Percentiles rank a stretch among this genome's conserved stretches.
Conservation (phyloP, 2,113 vertebrate genomes). For the Mesoclemmys tuberculata region DNA sequence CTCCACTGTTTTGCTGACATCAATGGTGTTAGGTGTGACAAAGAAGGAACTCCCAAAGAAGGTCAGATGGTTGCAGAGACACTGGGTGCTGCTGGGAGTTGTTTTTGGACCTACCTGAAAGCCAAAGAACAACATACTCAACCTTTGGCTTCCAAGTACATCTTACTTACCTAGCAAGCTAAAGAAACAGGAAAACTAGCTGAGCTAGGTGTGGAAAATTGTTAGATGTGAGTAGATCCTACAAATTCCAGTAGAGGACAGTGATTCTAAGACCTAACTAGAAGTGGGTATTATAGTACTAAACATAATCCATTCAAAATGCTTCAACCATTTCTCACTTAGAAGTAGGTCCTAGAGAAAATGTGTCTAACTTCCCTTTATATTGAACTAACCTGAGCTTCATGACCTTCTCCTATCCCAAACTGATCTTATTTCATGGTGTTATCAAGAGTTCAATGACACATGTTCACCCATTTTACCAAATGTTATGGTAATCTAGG, state of each 20-base stretch:
- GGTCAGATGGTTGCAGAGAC: conserved; percentile 93
- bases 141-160: background rate
- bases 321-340: background rate
- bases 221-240: background rate
- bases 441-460: background rate
- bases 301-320: background rate
- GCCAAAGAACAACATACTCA: background rate
- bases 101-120: conserved; percentile 90
- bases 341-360: background rate
- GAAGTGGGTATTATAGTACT: background rate
- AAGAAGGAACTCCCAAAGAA: conserved; percentile 95
- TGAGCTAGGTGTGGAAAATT: background rate
- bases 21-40: conserved; percentile 89
- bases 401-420: background rate
- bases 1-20: conserved; percentile 85
- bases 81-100: conserved; percentile 83
- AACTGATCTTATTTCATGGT: background rate
- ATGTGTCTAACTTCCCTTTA: background rate
- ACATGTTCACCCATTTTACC: background rate
- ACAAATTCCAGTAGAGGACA: background rate
- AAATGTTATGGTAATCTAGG: background rate
- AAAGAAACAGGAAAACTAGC: background rate
- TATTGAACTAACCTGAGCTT: background rate
- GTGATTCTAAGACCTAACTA: background rate
- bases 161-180: background rate